Evolutionary conservation across 1,140 invertebrate species (phyloP).

Genomic region (Wasmannia auropunctata): DNA sequence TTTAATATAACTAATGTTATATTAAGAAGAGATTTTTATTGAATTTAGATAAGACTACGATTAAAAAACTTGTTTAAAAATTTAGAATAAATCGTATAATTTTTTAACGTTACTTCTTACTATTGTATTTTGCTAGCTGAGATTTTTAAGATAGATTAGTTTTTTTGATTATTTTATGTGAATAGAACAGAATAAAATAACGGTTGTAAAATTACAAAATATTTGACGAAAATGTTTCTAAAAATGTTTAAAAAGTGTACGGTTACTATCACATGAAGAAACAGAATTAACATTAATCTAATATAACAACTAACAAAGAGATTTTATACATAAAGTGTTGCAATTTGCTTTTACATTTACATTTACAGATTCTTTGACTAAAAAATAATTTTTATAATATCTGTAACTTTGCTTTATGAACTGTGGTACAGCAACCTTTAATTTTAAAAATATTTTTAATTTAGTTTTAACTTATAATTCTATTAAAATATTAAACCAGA

Average conservation of each 20-base stretch:
- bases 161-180: not conserved
- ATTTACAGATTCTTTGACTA: not conserved
- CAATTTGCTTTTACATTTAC: not conserved
- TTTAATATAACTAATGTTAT: too few species aligned
- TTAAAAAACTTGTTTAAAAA: too few species aligned
- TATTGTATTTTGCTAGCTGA: not conserved
- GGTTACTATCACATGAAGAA: not conserved
- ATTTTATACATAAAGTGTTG: not conserved
- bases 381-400: constrained; percentile 1
- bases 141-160: not conserved
- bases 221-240: not conserved
- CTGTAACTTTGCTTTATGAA: not conserved
- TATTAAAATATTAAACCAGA: not conserved
- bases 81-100: too few species aligned
- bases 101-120: too few species aligned
- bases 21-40: too few species aligned
- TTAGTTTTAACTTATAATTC: not conserved
- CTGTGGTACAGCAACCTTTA: not conserved
- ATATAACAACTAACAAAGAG: not conserved
- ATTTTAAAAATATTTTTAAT: not conserved
- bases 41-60: too few species aligned
- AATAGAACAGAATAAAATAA: not conserved
- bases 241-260: not conserved
- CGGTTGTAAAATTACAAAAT: not conserved
- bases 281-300: not conserved